phyloP scores from a whole-genome alignment of 2,113 vertebrate genomes.

The Leptodactylus fuscus region DNA sequence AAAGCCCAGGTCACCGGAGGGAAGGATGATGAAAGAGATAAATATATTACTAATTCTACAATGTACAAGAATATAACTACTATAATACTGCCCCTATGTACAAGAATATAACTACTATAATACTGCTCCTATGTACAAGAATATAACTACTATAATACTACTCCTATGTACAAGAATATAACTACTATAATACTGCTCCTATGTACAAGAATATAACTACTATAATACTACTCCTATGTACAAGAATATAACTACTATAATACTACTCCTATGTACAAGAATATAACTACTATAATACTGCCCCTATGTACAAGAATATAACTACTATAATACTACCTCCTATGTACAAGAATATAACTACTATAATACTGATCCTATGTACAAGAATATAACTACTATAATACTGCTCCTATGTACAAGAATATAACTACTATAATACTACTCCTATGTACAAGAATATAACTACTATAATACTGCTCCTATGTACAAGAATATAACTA shows the following conservation, averaged over 20 bases:
- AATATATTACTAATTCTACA: not conserved
- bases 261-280: not conserved
- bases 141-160: not conserved
- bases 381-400: not conserved
- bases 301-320: not conserved
- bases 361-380: not conserved
- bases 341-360: not conserved
- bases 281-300: not conserved
- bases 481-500: too few relatives aligned
- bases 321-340: not conserved
- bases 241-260: constrained; percentile 1
- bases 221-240: not conserved
- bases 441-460: too few relatives aligned
- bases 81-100: not conserved
- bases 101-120: not conserved
- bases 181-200: constrained; percentile 3
- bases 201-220: not conserved
- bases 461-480: too few relatives aligned
- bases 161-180: not conserved
- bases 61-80: not conserved
- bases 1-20: not conserved
- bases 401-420: not conserved
- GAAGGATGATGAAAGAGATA: not conserved
- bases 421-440: constrained; percentile 6
- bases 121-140: not conserved